Percentiles rank a stretch among this genome's conserved stretches.
phyloP scores from a whole-genome alignment of 2,888 invertebrate species.

The Keiferia lycopersicella region DNA sequence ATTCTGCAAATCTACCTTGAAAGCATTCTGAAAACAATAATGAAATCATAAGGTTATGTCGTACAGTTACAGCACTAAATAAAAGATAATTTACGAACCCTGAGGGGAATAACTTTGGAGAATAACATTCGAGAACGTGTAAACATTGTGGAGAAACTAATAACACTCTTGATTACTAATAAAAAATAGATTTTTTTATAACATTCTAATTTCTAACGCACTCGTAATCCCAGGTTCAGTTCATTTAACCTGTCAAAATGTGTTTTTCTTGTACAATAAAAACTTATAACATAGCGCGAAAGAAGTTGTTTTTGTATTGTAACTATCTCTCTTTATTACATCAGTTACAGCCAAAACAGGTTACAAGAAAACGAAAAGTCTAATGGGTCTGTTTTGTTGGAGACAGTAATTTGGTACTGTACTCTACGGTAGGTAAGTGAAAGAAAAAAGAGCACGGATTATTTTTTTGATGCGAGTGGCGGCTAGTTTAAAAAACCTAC shows the following conservation, averaged over 20 bases:
- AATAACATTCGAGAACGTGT: constrained; percentile 67
- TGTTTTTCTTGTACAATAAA: not conserved
- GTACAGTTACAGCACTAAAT: constrained; percentile 29
- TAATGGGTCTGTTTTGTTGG: not conserved
- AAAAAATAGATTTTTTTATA: not conserved
- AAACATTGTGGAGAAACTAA: constrained; percentile 60
- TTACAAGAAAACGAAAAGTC: not conserved
- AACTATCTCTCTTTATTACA: not conserved
- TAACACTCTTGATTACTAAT: not conserved
- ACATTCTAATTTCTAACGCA: constrained; percentile 19
- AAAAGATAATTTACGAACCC: constrained; percentile 47
- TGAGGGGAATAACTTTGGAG: constrained; percentile 57
- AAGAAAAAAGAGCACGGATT: not conserved
- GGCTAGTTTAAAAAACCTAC: constrained; percentile 9
- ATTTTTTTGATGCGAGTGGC: not conserved
- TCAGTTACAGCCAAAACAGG: not conserved
- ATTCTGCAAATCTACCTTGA: constrained; percentile 66
- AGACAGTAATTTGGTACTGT: not conserved
- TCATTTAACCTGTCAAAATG: not conserved
- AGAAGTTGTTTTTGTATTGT: not conserved
- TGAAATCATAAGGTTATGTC: constrained; percentile 43
- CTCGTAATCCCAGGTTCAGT: not conserved
- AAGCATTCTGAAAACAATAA: constrained; percentile 64
- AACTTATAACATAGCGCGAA: not conserved
- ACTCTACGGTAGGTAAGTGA: not conserved